Base-by-base conservation (phyloP, 2,797 vertebrate genomes). In the Megaceryle alcyon region DNA sequence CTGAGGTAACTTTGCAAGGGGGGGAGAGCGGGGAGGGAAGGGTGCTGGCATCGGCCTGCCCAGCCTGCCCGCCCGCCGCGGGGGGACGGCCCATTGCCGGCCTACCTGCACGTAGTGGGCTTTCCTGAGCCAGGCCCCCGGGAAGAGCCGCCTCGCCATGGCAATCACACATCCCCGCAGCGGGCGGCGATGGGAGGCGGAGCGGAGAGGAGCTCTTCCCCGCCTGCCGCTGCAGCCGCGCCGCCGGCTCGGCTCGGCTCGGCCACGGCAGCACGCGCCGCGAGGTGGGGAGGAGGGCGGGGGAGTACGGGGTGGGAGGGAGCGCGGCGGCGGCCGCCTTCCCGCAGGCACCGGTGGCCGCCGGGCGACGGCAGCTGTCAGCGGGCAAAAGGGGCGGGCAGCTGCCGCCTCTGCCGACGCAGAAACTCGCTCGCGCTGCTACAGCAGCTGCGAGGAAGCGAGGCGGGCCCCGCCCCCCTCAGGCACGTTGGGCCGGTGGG, bases 81-180 rank as follows among this genome's bases (percentile, higher is more conserved):
- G 21, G 76, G 43, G 43, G 37, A n/a, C 82, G 14, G 56, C n/a
- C 37, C 46, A 23, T 76, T 65, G 43, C 82, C 79, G 94, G 94
- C 98, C 98, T 99, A 99, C 99, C 99, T 99, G 99, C 90, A 98
- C 94, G 96, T 98, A 97, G 91, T 97, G 98, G 95, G 98, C 98
- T 94, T 98, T 99, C 95, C 98, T 98, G 77, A 98, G 98, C 98
- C 98, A 97, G 97, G 98, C 98, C 98, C 98, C 98, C 96, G 98
- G 98, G 98, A 98, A 98, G 98, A 98, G 97, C 98, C 97, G 98
- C 97, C 98, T 98, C 94, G 99, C 99, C 99, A 99, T 99, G 98
- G 98, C 98, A 98, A 94, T 98, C 97, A 97, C 98, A 99, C 99
- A 98, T 99, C 98, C 98, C 98, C 96, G 82, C 96, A 98, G 97